Evolutionary conservation across 2,113 vertebrate species (phyloP).

Genomic region (Muntiacus muntjak): DNA sequence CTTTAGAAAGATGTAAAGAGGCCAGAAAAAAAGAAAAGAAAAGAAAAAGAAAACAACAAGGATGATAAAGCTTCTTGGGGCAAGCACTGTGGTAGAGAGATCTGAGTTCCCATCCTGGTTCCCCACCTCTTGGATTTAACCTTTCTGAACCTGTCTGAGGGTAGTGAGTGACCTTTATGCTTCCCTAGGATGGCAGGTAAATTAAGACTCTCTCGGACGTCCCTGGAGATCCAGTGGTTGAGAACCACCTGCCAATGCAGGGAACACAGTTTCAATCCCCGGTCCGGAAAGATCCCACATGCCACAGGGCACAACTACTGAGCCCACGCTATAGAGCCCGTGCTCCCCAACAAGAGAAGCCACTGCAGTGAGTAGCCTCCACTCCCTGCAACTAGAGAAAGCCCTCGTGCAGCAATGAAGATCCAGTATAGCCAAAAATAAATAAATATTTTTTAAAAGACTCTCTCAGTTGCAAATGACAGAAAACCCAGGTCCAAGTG

Average conservation of each 20-base stretch:
- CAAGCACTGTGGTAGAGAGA: background rate
- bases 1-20: background rate
- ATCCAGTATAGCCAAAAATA: background rate
- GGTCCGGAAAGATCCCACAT: background rate
- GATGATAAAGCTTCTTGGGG: background rate
- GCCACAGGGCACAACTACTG: background rate
- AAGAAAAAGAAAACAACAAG: background rate
- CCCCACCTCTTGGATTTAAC: background rate
- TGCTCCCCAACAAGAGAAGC: background rate
- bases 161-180: background rate
- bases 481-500: conserved; percentile 35
- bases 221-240: background rate
- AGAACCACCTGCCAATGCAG: background rate
- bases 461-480: background rate
- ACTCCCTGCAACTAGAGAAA: background rate
- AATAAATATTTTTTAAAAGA: background rate
- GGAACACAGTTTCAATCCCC: background rate
- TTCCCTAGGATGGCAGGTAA: background rate
- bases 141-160: background rate
- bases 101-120: background rate
- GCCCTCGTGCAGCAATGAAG: background rate
- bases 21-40: background rate
- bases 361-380: background rate
- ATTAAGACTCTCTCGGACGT: background rate
- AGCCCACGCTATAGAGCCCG: background rate